A percentile compares a stretch with the other conserved stretches of the same genome.
Conservation (phyloP, 2,888 invertebrate genomes). For the Ormyrus labotus region DNA sequence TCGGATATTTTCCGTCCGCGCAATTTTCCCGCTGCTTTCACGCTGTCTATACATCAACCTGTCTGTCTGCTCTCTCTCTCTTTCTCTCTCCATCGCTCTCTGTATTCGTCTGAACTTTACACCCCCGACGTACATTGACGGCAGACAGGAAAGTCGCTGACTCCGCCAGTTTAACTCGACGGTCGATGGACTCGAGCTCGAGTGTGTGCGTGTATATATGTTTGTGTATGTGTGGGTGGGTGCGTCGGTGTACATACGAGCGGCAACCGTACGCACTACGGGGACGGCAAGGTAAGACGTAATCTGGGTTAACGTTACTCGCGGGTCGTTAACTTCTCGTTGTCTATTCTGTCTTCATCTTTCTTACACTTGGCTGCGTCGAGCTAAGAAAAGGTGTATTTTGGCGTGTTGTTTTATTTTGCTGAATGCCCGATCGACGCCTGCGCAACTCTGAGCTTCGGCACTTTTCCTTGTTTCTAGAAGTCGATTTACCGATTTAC, state of each 20-base stretch:
- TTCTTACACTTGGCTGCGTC: constrained; percentile 14
- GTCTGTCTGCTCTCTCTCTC: not conserved
- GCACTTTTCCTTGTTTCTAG: too few species aligned
- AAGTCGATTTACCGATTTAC: too few species aligned
- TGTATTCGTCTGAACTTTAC: not conserved
- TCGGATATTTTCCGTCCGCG: too few species aligned
- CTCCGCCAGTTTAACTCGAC: constrained; percentile 51
- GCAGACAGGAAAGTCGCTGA: constrained; percentile 54
- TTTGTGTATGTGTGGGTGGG: not conserved
- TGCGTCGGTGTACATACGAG: not conserved
- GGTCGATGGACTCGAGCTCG: constrained; percentile 44
- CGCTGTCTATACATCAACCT: not conserved
- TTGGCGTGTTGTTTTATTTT: constrained; percentile 5
- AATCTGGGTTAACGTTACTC: constrained; percentile 62
- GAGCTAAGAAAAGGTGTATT: constrained; percentile 3
- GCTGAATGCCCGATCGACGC: not conserved
- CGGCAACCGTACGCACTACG: not conserved
- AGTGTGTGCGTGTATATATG: not conserved
- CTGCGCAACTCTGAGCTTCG: too few species aligned
- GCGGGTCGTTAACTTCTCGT: constrained; percentile 49
- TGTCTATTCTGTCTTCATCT: constrained; percentile 34
- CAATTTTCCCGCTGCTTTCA: not conserved
- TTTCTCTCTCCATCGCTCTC: not conserved
- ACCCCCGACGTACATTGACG: constrained; percentile 14
- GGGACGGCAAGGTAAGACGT: constrained; percentile 26